Percentiles rank a stretch among this genome's conserved stretches.
Evolutionary conservation across 2,888 invertebrate genomes (phyloP).

Genomic region (Drosophila diplacantha): DNA sequence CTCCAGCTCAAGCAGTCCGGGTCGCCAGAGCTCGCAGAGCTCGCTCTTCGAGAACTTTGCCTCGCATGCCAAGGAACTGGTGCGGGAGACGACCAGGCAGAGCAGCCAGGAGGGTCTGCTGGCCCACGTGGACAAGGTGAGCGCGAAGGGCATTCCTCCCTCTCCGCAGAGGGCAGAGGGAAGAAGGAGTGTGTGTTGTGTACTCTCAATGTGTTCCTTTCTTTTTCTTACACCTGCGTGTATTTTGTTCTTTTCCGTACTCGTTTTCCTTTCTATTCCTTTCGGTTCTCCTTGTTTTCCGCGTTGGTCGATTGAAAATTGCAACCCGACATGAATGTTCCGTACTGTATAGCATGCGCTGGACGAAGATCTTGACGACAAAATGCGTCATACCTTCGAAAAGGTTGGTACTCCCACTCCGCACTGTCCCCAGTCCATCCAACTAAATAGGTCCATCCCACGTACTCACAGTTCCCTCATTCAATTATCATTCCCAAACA

Average conservation of each 20-base stretch:
- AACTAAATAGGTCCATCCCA: neutral
- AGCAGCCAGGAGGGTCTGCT: conserved; percentile 92
- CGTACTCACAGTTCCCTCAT: too few species aligned
- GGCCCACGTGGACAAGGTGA: conserved; percentile 93
- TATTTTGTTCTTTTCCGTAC: conserved; percentile 2
- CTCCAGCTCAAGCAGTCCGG: conserved; percentile 79
- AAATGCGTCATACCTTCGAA: conserved; percentile 84
- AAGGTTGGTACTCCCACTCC: conserved; percentile 81
- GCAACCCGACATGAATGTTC: conserved; percentile 54
- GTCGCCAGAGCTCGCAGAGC: conserved; percentile 88
- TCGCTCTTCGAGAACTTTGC: conserved; percentile 93
- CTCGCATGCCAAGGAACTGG: conserved; percentile 91
- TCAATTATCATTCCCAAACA: too few species aligned
- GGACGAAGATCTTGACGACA: conserved; percentile 79
- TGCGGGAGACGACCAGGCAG: conserved; percentile 91
- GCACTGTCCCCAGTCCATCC: conserved; percentile 11
- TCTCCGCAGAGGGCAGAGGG: too few species aligned
- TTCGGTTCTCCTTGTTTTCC: conserved; percentile 3
- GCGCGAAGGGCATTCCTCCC: conserved; percentile 10
- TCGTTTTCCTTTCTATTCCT: neutral
- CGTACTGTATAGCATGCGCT: conserved; percentile 65
- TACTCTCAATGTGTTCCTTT: conserved; percentile 39
- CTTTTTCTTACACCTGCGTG: conserved; percentile 2
- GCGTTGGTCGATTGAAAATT: conserved; percentile 16
- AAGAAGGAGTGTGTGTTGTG: conserved; percentile 30